These are phyloP conservation scores for Pristis pectinata DNA, from an alignment of 2,797 vertebrate genomes.

Conservation along the genomic window DNA sequence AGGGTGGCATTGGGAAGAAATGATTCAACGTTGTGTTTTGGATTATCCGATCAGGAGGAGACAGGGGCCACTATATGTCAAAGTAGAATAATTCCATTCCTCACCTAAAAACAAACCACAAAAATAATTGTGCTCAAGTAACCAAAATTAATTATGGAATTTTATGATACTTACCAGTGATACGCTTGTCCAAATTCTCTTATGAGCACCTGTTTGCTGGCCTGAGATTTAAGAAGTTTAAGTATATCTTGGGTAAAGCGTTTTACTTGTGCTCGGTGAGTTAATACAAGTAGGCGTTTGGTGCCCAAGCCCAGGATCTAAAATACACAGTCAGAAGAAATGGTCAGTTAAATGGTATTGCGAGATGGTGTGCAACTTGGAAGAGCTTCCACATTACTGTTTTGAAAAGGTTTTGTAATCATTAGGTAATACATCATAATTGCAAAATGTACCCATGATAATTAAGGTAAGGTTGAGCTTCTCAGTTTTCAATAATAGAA, in stretches of 20 bases:
- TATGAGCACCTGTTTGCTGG: conserved; percentile 88
- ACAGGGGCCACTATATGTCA: not conserved
- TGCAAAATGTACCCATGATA: not conserved
- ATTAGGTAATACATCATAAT: no score
- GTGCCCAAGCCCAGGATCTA: conserved; percentile 96
- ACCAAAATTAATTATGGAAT: not conserved
- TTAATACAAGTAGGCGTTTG: conserved; percentile 83
- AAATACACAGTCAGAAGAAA: conserved; percentile 40
- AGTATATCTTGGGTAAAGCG: conserved; percentile 93
- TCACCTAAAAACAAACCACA: not conserved
- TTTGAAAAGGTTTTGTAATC: no score
- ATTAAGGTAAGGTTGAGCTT: not conserved
- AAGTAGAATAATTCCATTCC: not conserved
- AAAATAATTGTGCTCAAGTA: not conserved
- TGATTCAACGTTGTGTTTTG: no score
- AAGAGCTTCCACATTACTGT: no score
- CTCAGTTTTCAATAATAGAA: not conserved
- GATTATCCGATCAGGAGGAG: not conserved
- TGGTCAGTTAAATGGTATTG: not conserved
- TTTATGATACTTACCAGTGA: conserved; percentile 76
- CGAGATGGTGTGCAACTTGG: no score
- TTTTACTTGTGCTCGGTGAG: conserved; percentile 91
- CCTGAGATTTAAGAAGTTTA: conserved; percentile 95
- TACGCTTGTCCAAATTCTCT: conserved; percentile 93
- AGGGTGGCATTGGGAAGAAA: not conserved